Evolutionary conservation across 2,888 invertebrate species (phyloP).

Genomic region (Strigamia maritima): DNA sequence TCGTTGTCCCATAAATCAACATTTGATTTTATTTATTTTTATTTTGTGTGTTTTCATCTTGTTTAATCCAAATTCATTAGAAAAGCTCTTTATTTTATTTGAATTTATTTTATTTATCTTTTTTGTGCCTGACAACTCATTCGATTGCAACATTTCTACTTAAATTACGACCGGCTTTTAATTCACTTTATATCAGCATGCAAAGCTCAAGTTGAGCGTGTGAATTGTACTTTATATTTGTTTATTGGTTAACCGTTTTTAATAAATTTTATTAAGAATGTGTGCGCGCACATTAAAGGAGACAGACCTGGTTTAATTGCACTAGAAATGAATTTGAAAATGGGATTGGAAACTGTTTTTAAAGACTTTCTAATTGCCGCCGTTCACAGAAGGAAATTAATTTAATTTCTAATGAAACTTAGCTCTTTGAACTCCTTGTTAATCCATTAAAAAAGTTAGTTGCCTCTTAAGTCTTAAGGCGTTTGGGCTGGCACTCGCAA

Average conservation of each 20-base stretch:
- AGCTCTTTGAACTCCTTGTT: background rate
- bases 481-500: background rate
- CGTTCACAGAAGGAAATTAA: background rate
- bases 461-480: background rate
- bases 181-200: background rate
- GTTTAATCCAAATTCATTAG: background rate
- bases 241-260: background rate
- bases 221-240: background rate
- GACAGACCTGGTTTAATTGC: background rate
- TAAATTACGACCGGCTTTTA: background rate
- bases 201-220: background rate
- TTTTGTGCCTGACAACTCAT: constrained; percentile 4
- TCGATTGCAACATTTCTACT: background rate
- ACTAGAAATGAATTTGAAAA: too few species aligned
- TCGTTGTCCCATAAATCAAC: background rate
- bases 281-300: background rate
- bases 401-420: background rate
- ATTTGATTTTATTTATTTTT: background rate
- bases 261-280: background rate
- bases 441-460: background rate
- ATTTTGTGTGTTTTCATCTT: constrained; percentile 1
- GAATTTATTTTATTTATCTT: background rate
- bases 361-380: background rate
- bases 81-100: background rate
- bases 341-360: background rate